phyloP scores from a whole-genome alignment of 2,797 vertebrate species.

The Dendrocincla fuliginosa region DNA sequence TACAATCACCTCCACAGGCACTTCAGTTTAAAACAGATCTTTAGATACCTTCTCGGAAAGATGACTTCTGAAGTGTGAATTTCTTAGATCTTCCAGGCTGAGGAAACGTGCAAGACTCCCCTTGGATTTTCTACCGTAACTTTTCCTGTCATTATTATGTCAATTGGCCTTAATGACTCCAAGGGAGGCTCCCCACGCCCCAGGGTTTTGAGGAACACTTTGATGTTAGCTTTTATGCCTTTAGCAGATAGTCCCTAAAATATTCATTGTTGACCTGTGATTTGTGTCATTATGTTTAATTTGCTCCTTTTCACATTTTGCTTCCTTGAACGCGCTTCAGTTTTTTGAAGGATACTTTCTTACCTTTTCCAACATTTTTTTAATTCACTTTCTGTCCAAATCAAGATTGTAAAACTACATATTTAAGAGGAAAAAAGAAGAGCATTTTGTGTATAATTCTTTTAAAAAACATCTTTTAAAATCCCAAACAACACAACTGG shows the following conservation, averaged over 20 bases:
- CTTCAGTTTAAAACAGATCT: not conserved
- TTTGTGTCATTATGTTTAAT: not conserved
- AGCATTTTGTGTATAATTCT: not conserved
- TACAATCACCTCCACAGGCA: conserved; percentile 13
- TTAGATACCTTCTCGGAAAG: not conserved
- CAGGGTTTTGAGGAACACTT: not conserved
- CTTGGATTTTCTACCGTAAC: not conserved
- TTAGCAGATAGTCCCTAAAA: not conserved
- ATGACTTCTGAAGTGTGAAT: not conserved
- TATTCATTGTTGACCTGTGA: not conserved
- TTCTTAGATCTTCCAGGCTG: not conserved
- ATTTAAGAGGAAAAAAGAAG: not conserved
- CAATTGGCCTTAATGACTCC: not conserved
- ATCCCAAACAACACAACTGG: not conserved
- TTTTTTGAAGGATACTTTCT: not conserved
- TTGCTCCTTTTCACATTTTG: not conserved
- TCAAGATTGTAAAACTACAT: not conserved
- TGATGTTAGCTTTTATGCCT: not conserved
- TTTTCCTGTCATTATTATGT: not conserved
- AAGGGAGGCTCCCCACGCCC: not conserved
- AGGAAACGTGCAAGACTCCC: not conserved
- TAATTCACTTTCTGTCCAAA: not conserved
- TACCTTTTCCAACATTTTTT: not conserved
- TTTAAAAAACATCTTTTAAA: not conserved
- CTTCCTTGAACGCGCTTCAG: not conserved